phyloP scores from a whole-genome alignment of 2,113 vertebrate genomes.

The Poeciliopsis retropinna region DNA sequence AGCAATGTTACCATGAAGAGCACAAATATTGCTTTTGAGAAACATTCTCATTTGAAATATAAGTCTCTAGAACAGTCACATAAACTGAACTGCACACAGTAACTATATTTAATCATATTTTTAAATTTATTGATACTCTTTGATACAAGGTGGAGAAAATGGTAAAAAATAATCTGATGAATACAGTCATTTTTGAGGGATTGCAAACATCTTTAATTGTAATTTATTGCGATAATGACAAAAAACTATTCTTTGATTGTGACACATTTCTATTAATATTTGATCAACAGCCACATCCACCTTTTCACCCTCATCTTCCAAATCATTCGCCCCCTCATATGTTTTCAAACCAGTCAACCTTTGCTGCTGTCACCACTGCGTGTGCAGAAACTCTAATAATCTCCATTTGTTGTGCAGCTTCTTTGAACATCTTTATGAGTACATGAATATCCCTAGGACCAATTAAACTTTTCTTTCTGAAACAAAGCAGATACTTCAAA shows the following conservation, averaged over 20 bases:
- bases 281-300: conserved; percentile 73
- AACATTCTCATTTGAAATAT: no score
- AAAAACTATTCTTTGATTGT: conserved; percentile 58
- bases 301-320: conserved; percentile 22
- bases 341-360: conserved; percentile 32
- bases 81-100: no score
- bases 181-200: no score
- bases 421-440: conserved; percentile 2
- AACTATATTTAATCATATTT: no score
- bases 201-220: no score
- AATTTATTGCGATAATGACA: no score
- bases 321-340: conserved; percentile 51
- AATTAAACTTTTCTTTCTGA: conserved; percentile 5
- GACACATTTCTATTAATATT: conserved; percentile 72
- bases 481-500: conserved; percentile 24
- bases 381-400: background rate
- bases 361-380: conserved; percentile 14
- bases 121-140: no score
- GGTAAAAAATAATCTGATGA: no score
- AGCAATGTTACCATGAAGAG: no score
- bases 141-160: no score
- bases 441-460: background rate
- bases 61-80: no score
- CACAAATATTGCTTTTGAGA: no score
- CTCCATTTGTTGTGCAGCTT: background rate